A percentile compares a stretch with the other conserved stretches of the same genome.
phyloP scores from a whole-genome alignment of 2,113 vertebrate genomes.

The Myrmophylax atrothorax region DNA sequence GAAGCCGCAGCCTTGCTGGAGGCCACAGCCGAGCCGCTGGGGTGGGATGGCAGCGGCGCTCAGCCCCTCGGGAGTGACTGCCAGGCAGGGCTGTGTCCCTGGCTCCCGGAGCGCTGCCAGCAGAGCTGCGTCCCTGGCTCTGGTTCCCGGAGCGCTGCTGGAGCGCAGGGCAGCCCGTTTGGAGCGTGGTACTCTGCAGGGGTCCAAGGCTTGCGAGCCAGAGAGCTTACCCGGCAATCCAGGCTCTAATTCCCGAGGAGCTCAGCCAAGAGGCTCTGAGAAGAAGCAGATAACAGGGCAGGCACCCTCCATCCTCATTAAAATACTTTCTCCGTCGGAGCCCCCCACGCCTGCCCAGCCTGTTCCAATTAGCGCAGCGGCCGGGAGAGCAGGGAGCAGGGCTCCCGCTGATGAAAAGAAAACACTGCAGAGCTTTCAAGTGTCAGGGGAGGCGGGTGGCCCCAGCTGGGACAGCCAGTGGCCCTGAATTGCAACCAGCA shows the following conservation, averaged over 20 bases:
- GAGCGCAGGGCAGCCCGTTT: neutral
- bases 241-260: neutral
- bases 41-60: rapidly evolving
- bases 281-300: constrained; percentile 3
- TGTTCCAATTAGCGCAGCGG: constrained; percentile 25
- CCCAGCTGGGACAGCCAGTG: neutral
- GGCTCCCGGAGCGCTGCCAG: neutral
- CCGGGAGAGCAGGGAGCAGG: neutral
- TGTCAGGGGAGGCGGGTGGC: neutral
- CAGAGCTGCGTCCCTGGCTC: neutral
- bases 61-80: rapidly evolving
- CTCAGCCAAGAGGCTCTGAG: neutral
- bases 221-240: neutral
- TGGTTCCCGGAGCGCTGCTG: no score
- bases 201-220: neutral
- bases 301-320: constrained; percentile 33
- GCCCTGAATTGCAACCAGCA: neutral
- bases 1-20: neutral
- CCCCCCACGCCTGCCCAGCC: constrained; percentile 13
- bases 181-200: neutral
- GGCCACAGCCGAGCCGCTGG: neutral
- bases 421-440: neutral
- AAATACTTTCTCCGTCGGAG: constrained; percentile 35
- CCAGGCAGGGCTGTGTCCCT: neutral
- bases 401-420: constrained; percentile 45